Evolutionary conservation across 2,113 vertebrate genomes (phyloP).

Genomic region (Sula dactylatra): DNA sequence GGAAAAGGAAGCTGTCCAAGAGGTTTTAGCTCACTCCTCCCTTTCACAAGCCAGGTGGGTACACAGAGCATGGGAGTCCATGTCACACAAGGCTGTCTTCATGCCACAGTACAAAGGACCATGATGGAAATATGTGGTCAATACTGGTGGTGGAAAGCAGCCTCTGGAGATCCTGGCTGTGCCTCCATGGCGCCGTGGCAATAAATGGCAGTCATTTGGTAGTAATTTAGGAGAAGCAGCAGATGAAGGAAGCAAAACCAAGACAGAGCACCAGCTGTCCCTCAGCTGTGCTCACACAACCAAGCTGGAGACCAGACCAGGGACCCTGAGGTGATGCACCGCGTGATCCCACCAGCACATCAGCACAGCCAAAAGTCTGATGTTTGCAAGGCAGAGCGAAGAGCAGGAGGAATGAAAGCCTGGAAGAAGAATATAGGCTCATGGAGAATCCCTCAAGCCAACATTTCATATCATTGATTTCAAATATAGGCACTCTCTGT

Average conservation of each 20-base stretch:
- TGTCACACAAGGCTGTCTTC: neutral
- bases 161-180: neutral
- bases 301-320: neutral
- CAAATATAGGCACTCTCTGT: neutral
- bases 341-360: neutral
- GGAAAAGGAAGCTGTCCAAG: neutral
- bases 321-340: neutral
- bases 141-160: too few species aligned
- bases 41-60: neutral
- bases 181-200: too few species aligned
- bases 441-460: neutral
- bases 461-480: neutral
- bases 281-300: neutral
- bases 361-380: neutral
- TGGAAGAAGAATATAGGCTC: neutral
- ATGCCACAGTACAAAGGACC: neutral
- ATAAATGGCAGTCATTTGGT: neutral
- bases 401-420: neutral
- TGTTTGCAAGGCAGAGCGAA: neutral
- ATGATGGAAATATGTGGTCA: neutral
- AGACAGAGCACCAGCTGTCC: neutral
- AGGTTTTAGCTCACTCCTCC: neutral
- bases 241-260: neutral
- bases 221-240: neutral
- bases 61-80: neutral